Evolutionary conservation across 2,888 invertebrate species (phyloP), one percentile per base, ranked within the genome.

Genomic region (Prenolepis imparis): DNA sequence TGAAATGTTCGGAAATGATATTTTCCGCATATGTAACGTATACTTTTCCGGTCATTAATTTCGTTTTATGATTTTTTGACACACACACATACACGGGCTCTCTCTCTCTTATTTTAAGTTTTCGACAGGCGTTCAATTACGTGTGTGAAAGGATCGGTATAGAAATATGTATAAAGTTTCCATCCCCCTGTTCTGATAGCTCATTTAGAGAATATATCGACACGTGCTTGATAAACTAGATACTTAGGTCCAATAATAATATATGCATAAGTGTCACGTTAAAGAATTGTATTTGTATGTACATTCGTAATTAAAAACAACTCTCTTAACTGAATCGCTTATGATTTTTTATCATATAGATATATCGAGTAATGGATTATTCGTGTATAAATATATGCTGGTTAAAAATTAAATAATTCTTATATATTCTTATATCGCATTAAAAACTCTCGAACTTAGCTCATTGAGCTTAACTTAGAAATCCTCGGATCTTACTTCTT

Each of bases 331-430:
- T 32, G 2, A 64, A 75, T 52, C 32, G 12, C 39, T 66, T 15
- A 41, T 1, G 4, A 8, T 2, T 55, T 2, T 55, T 39, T 66
- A 75, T 18, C 18, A 0, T 63, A 28, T 39, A 55, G 12, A 8
- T 18, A 28, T 24, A 4, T 67, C 8, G 15, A 12, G 9, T 57
- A 57, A 57, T 77, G 41, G 15, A 41, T 2, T 57, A 24, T 52
- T 39, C 57, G 12, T 57, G 9, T 66, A 77, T 57, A 77, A 55
- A 67, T 77, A 77, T 24, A 44, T 48, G 18, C 12, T 66, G 9
- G n/a, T 3, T 67, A 28, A 15, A 55, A 77, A 77, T 77, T 77
- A 77, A 77, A 77, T 77, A 77, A 57, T 55, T 66, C 55, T 15
- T 4, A 39, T 73, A 39, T 24, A 57, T 55, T 66, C 55, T 15